These are phyloP conservation scores for Drosophila eugracilis DNA, from an alignment of 1,140 invertebrate genomes.

Conservation along the genomic window DNA sequence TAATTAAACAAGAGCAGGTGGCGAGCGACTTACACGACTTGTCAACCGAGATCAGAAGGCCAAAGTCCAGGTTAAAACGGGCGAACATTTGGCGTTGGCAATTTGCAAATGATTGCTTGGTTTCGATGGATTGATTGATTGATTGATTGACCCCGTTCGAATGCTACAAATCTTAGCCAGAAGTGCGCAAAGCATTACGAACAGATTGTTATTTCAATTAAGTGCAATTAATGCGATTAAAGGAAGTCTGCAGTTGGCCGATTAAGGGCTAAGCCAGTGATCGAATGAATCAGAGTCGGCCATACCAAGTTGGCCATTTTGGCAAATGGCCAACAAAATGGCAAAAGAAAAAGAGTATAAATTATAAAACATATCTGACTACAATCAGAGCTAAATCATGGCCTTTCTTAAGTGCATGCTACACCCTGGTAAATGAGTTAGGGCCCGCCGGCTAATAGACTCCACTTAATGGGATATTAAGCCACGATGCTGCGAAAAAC, in stretches of 20 bases:
- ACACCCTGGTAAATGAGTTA: conserved; percentile 55
- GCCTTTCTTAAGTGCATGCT: conserved; percentile 13
- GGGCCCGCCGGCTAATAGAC: conserved; percentile 64
- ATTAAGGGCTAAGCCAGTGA: conserved; percentile 43
- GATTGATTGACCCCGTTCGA: conserved; percentile 26
- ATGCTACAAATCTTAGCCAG: conserved; percentile 57
- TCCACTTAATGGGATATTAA: conserved; percentile 73
- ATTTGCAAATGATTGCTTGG: conserved; percentile 68
- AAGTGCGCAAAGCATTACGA: conserved; percentile 19
- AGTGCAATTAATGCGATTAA: conserved; percentile 75
- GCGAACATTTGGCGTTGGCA: conserved; percentile 19
- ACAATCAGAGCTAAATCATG: conserved; percentile 24
- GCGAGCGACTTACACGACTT: conserved; percentile 66
- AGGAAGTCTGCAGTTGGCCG: conserved; percentile 25
- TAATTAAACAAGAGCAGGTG: conserved; percentile 71
- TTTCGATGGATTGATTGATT: conserved; percentile 61
- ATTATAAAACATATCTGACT: conserved; percentile 30
- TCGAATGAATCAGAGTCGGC: conserved; percentile 17
- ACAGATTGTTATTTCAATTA: conserved; percentile 62
- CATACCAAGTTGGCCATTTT: conserved; percentile 11
- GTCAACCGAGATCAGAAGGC: conserved; percentile 53
- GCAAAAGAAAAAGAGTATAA: conserved; percentile 8
- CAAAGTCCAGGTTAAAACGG: conserved; percentile 32
- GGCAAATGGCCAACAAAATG: conserved; percentile 37
- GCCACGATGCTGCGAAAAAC: conserved; percentile 34